Evolutionary conservation across 2,797 vertebrate species (phyloP).

Genomic region (Lepus oiostolus): DNA sequence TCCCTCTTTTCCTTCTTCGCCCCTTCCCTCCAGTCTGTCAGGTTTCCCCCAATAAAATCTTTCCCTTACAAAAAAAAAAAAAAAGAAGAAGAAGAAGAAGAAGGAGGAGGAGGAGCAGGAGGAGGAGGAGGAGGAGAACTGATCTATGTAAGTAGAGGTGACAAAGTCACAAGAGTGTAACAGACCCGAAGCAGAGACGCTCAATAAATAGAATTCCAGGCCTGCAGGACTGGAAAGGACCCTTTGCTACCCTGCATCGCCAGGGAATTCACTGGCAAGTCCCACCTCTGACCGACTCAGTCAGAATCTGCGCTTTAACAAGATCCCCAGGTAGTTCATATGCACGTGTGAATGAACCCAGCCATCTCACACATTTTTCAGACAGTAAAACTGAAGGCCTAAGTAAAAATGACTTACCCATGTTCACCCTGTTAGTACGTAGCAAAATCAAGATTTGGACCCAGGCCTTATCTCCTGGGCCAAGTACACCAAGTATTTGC

Average conservation of each 20-base stretch:
- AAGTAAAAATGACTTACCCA: neutral
- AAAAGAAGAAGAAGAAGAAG: too few relatives aligned
- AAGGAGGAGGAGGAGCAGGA: too few relatives aligned
- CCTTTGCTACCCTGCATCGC: neutral
- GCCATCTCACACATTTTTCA: slow-evolving; percentile 45
- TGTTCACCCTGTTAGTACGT: neutral
- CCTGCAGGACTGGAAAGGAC: neutral
- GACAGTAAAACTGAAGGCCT: neutral
- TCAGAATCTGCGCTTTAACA: slow-evolving; percentile 30
- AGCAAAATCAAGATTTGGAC: slow-evolving; percentile 43
- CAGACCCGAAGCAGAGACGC: neutral
- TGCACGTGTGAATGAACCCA: slow-evolving; percentile 7
- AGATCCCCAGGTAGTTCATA: neutral
- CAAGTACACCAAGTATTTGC: neutral
- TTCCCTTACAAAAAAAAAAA: too few relatives aligned
- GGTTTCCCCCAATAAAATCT: too few relatives aligned
- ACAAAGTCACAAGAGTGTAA: slow-evolving; percentile 41
- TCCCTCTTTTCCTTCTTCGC: too few relatives aligned
- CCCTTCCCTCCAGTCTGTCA: too few relatives aligned
- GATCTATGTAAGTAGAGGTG: slow-evolving; percentile 32
- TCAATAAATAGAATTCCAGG: slow-evolving; percentile 4
- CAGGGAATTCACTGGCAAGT: neutral
- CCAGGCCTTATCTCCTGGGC: neutral
- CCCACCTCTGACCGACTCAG: neutral
- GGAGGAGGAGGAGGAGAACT: slow-evolving; percentile 12